phyloP scores from a whole-genome alignment of 2,888 invertebrate genomes.

The Nemapogon koenigi region DNA sequence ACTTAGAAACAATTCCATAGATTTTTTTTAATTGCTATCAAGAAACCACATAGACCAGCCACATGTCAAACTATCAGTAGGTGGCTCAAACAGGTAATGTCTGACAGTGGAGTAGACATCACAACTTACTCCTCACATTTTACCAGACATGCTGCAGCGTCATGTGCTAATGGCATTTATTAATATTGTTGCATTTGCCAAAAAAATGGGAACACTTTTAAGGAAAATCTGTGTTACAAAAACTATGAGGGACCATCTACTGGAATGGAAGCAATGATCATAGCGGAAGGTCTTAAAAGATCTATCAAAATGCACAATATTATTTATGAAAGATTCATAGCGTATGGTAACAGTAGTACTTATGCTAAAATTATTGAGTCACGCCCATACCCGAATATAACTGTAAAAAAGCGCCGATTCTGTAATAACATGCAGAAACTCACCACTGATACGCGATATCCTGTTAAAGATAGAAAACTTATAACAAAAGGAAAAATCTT shows the following conservation, averaged over 20 bases:
- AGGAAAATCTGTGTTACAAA: too few relatives aligned
- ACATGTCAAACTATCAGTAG: constrained; percentile 1
- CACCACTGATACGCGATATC: constrained; percentile 10
- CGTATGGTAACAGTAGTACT: too few relatives aligned
- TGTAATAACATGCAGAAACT: constrained; percentile 14
- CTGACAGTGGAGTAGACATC: background rate
- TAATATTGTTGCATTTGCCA: too few relatives aligned
- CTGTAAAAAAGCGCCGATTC: constrained; percentile 13
- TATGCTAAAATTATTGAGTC: too few relatives aligned
- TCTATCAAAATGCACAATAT: too few relatives aligned
- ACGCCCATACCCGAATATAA: too few relatives aligned
- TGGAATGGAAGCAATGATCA: too few relatives aligned
- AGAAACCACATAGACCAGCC: constrained; percentile 1
- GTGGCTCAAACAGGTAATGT: constrained; percentile 1
- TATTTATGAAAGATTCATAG: too few relatives aligned
- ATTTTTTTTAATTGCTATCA: background rate
- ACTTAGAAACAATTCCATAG: background rate
- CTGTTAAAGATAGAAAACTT: constrained; percentile 4
- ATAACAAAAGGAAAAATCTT: constrained; percentile 11
- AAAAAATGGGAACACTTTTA: too few relatives aligned
- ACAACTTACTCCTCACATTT: background rate
- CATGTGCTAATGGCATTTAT: background rate
- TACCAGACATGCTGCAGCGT: constrained; percentile 1
- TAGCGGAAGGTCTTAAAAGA: too few relatives aligned
- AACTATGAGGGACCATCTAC: too few relatives aligned